These are phyloP conservation scores for Panzeria rudis DNA, from an alignment of 2,888 invertebrate species.

Conservation along the genomic window DNA sequence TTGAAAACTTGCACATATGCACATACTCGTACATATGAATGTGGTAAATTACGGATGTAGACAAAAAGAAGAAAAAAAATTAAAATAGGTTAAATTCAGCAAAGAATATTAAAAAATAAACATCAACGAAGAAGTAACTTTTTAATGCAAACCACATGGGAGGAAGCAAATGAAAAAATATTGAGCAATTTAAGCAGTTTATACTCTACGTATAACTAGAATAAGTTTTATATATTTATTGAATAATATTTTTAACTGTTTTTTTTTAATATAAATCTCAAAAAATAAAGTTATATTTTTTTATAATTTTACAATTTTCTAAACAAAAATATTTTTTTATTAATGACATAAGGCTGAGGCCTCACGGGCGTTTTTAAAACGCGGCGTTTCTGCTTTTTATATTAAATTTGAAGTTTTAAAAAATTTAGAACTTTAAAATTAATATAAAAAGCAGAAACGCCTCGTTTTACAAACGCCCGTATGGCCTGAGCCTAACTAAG, in stretches of 20 bases:
- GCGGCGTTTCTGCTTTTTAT: too few relatives aligned
- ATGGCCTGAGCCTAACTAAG: too few relatives aligned
- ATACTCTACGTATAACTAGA: background rate
- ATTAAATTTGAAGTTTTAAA: too few relatives aligned
- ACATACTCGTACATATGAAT: conserved; percentile 4
- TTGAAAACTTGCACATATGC: background rate
- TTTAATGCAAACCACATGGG: conserved; percentile 60
- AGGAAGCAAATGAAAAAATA: conserved; percentile 45
- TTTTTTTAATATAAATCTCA: background rate
- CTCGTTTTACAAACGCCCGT: too few relatives aligned
- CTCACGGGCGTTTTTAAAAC: too few relatives aligned
- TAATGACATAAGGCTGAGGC: too few relatives aligned
- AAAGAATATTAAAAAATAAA: conserved; percentile 29
- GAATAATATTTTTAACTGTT: background rate
- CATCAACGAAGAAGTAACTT: conserved; percentile 31
- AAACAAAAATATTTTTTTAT: too few relatives aligned
- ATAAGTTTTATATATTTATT: background rate
- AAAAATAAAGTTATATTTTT: background rate
- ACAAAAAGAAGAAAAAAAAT: background rate
- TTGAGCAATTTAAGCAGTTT: conserved; percentile 39
- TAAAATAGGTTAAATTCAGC: conserved; percentile 53
- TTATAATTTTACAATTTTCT: too few relatives aligned
- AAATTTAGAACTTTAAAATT: too few relatives aligned
- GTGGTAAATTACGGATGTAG: conserved; percentile 54
- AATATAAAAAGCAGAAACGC: too few relatives aligned